Base-by-base conservation (phyloP, 2,888 invertebrate species). In the Adela reaumurella region DNA sequence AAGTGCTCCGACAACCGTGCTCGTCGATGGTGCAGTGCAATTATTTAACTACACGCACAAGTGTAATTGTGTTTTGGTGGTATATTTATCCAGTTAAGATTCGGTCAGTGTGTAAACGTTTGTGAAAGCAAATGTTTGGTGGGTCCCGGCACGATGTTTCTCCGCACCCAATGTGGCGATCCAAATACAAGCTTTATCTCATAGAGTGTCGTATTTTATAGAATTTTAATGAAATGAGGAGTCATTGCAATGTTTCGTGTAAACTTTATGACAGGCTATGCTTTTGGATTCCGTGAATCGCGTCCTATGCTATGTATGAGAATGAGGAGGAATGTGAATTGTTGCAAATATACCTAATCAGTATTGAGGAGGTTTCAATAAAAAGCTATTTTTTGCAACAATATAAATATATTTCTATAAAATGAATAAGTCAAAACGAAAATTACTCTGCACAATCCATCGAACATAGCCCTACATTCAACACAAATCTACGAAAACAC, bases 151-250 rank as follows among this genome's bases (percentile, higher is more conserved):
- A 67, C 69, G 68, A 43, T 43, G 19, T 43, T 43, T 19, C 19
- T 6, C 19, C 17, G 18, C 5, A 19, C n/a, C 6, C 8, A 77
- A 74, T 78, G 77, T 77, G 77, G 77, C 77, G 77, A 78, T 77
- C 76, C 6, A 77, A 77, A 77, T 78, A 77, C 77, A 77, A 77
- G 70, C 76, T 77, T 74, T 70, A 71, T 74, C 76, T 68, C 68
- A 65, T 69, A 60, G 64, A 57, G 64, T 58, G 63, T 61, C 68
- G 70, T 62, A 67, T 68, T 67, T 65, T 24, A 24, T 24, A n/a
- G 24, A 65, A 59, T 58, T 65, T 67, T 70, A 65, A 63, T 57
- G 64, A 61, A 62, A 55, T 64, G 62, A 64, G 59, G 63, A 66
- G 55, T 24, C 24, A 24, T 24, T n/a, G n/a, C 24, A 24, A 24